A percentile compares a stretch with the other conserved stretches of the same genome.
Conservation (phyloP, 2,797 vertebrate genomes). For the Rhynchonycteris naso region DNA sequence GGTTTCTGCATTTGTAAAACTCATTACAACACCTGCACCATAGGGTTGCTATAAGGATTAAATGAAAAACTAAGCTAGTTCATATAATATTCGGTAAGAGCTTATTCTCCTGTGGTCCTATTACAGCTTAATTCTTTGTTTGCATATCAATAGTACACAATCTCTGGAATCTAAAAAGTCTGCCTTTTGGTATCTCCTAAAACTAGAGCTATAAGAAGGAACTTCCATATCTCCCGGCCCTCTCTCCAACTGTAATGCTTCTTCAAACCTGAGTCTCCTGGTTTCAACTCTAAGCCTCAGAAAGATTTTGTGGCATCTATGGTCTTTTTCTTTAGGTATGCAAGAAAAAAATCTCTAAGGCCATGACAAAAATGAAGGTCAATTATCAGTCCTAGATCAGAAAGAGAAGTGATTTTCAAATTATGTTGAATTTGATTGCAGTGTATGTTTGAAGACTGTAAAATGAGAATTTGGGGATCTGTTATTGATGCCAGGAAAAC, state of each 20-base stretch:
- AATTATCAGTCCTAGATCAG: not conserved
- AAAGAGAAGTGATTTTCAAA: conserved; percentile 21
- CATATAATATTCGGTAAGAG: not conserved
- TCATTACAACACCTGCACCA: not conserved
- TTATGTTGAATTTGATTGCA: not conserved
- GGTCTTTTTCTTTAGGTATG: not conserved
- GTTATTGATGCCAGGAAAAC: not conserved
- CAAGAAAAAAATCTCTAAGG: not conserved
- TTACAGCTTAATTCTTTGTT: not conserved
- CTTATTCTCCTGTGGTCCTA: not conserved
- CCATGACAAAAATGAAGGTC: not conserved
- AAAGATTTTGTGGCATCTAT: not conserved
- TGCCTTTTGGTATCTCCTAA: not conserved
- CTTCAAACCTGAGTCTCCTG: not conserved
- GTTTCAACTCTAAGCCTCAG: not conserved
- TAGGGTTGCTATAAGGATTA: not conserved
- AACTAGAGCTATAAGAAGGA: not conserved
- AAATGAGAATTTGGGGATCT: not conserved
- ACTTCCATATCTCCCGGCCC: not conserved
- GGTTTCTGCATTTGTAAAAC: conserved; percentile 12
- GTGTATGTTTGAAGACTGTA: not conserved
- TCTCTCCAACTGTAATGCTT: not conserved
- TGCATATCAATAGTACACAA: not conserved
- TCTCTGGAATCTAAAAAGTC: not conserved
- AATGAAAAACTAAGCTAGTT: not conserved